A percentile compares a stretch with the other conserved stretches of the same genome.
Evolutionary conservation across 2,888 invertebrate species (phyloP).

Genomic region (Amphipoea oculea): DNA sequence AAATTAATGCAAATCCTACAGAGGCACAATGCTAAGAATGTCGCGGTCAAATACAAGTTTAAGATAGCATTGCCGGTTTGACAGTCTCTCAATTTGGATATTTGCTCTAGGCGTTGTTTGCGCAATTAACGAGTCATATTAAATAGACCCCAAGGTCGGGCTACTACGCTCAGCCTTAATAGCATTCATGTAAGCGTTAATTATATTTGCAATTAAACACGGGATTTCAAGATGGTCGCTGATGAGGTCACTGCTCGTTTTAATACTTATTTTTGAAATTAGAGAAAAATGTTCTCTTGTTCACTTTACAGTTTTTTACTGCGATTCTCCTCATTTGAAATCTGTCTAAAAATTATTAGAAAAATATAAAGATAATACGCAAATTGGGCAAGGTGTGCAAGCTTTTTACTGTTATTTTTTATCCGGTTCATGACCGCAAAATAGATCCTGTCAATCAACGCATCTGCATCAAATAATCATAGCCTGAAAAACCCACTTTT

Average conservation of each 20-base stretch:
- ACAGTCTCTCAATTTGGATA: constrained; percentile 47
- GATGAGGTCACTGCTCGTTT: constrained; percentile 55
- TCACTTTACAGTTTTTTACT: not conserved
- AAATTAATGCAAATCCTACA: constrained; percentile 34
- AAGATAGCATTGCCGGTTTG: constrained; percentile 46
- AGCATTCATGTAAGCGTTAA: constrained; percentile 65
- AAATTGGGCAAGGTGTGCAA: not conserved
- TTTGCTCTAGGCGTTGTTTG: constrained; percentile 62
- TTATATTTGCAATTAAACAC: constrained; percentile 67
- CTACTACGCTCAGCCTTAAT: constrained; percentile 59
- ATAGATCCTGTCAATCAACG: constrained; percentile 29
- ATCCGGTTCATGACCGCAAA: constrained; percentile 1
- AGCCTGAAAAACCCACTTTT: constrained; percentile 4
- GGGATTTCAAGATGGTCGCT: constrained; percentile 57
- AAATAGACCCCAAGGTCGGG: constrained; percentile 70
- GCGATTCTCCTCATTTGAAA: not conserved
- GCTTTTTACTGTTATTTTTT: constrained; percentile 19
- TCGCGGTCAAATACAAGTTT: constrained; percentile 35
- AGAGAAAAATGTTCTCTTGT: not conserved
- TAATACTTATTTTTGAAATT: constrained; percentile 36
- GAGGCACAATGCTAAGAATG: constrained; percentile 36
- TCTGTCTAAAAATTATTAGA: not conserved
- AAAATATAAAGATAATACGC: not conserved
- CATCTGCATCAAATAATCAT: not conserved
- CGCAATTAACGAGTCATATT: constrained; percentile 62